Conservation (phyloP, 2,113 vertebrate genomes). For the Riparia riparia region DNA sequence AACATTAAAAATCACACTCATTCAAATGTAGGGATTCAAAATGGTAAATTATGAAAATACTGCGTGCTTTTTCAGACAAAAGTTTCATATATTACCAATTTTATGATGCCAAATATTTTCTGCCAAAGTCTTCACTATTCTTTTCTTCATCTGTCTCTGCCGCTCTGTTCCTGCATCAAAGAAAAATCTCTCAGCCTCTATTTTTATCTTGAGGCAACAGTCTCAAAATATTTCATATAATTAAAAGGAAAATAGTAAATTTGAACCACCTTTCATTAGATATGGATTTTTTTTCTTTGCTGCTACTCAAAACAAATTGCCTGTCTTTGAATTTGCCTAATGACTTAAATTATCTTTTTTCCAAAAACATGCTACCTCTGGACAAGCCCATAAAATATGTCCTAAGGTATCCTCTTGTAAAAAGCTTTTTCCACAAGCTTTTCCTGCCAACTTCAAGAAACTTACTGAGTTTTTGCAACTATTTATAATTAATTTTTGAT, state of each 20-base stretch:
- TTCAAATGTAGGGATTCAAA: not conserved
- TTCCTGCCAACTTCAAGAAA: not conserved
- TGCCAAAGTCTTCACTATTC: not conserved
- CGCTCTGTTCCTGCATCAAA: not conserved
- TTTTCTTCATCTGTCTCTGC: not conserved
- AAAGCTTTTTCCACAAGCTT: not conserved
- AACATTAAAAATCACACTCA: not conserved
- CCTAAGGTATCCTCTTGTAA: not conserved
- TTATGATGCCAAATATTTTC: not conserved
- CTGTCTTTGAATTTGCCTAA: not conserved
- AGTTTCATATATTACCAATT: not conserved
- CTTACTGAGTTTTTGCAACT: accelerated
- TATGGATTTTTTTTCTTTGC: not conserved
- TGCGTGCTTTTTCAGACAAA: not conserved
- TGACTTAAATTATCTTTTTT: not conserved
- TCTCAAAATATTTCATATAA: not conserved
- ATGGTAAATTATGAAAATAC: not conserved
- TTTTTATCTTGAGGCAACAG: not conserved
- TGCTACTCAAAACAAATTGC: not conserved
- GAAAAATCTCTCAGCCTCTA: not conserved
- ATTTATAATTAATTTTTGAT: not conserved
- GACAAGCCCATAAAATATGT: not conserved
- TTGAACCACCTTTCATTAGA: not conserved
- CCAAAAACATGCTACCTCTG: not conserved
- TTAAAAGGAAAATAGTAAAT: not conserved